phyloP scores from a whole-genome alignment of 2,888 invertebrate species.

The Altica lythri region DNA sequence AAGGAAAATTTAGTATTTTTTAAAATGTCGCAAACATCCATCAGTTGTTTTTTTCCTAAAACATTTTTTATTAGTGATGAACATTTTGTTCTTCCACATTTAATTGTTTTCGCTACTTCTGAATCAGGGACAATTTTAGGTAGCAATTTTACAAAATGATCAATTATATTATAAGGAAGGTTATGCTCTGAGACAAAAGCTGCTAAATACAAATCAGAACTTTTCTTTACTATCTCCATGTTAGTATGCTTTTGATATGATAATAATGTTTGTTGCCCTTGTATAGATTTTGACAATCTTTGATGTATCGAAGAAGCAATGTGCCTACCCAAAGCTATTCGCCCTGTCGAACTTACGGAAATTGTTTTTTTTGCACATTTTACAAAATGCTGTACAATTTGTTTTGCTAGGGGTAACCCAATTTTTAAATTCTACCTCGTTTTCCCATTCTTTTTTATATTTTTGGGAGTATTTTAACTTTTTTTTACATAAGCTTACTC shows the following conservation, averaged over 20 bases:
- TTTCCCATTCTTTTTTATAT: slow-evolving; percentile 5
- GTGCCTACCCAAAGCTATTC: background rate
- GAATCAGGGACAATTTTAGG: background rate
- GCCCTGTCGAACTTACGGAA: background rate
- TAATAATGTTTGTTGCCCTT: background rate
- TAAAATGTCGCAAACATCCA: slow-evolving; percentile 5
- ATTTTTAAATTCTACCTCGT: background rate
- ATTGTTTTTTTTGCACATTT: slow-evolving; percentile 1
- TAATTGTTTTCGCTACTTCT: background rate
- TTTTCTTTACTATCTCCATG: background rate
- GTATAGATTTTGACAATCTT: background rate
- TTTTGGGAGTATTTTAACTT: background rate
- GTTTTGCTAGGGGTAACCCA: slow-evolving; percentile 2
- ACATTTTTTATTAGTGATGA: slow-evolving; percentile 12
- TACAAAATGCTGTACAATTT: background rate
- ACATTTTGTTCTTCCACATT: slow-evolving; percentile 7
- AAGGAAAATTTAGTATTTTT: slow-evolving; percentile 12
- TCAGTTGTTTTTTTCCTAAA: slow-evolving; percentile 1
- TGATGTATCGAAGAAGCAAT: background rate
- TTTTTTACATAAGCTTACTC: too few relatives aligned
- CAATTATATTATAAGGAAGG: background rate
- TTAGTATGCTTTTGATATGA: background rate
- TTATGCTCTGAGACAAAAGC: slow-evolving; percentile 10
- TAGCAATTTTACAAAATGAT: slow-evolving; percentile 1
- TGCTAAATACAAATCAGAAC: background rate